Base-by-base conservation (phyloP, 2,888 invertebrate genomes). In the Apoderus coryli region DNA sequence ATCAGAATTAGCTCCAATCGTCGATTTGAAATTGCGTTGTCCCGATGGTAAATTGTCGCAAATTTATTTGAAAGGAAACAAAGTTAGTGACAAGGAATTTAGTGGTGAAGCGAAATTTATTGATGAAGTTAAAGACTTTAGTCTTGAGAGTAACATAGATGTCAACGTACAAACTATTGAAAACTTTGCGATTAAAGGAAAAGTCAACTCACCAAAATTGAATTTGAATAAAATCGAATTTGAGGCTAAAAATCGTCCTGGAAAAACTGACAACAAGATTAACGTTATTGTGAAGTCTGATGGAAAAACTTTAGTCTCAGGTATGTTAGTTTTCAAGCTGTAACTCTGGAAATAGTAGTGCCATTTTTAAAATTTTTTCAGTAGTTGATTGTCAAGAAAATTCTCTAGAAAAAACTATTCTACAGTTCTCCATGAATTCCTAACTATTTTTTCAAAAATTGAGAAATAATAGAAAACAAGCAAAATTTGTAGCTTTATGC, bases 261-360 rank as follows among this genome's bases (percentile, higher is more conserved):
- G 63, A 1, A 69, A 63, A 31, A 64, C 64, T 12, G 64, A 61
- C 33, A 77, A 76, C 39, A 65, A 67, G 4, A 59, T 85, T 31
- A 65, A 71, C 36, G 63, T 82, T 44, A 57, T 61, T 2, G 65
- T 74, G 0, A 73, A 69, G 15, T 70, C 72, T 27, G 70, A 67
- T 3, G 69, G 68, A 33, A 69, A 76, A 46, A 73, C 73, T 30
- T 50, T 81, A 5, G 46, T 82, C 2, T 69, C 72, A 44, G 82
- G 25, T 10, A 16, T 9, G 6, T 16, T 7, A 9, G n/a, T n/a
- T n/a, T n/a, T n/a, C n/a, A n/a, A n/a, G n/a, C n/a, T n/a, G n/a
- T n/a, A n/a, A n/a, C n/a, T n/a, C n/a, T n/a, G n/a, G n/a, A n/a
- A n/a, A n/a, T n/a, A n/a, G n/a, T n/a, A n/a, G n/a, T n/a, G n/a